Evolutionary conservation across 30 jellyfish, hydroid and myxozoan genomes (phyloP), one percentile per base, ranked within the genome.

Genomic region (Aurelia coerulea): DNA sequence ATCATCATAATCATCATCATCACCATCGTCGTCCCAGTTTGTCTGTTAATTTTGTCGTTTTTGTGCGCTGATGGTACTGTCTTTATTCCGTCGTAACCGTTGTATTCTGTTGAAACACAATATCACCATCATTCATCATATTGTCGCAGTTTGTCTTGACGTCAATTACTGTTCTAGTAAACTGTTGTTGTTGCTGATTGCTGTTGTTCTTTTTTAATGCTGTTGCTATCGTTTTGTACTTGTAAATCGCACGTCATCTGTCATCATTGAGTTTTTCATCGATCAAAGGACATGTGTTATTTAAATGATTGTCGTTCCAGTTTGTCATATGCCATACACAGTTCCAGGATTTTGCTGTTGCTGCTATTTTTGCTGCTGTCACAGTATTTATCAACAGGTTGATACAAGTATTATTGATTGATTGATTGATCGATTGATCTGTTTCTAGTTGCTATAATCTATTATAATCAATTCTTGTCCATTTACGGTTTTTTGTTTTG

Each of bases 101-200:
- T 49, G 72, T 72, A 49, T 14, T 59, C 14, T 9, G 37, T 67
- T 67, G 78, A 67, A 68, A 60, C 79, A 69, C 18, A 31, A 34
- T 62, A 19, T 37, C 80, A 69, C 35, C 80, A 69, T 69, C 80
- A 15, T 34, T 69, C 80, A 69, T 74, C 84, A 74, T 74, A 74
- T 49, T 16, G 18, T 74, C 81, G 5, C 12, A 42, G 53, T 39
- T 71, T 62, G 64, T 70, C 62, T 15, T 69, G 14, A 10, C 33
- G 31, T 18, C 17, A 11, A 32, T 64, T 62, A 18, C 17, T 80
- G 81, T 54, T 67, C 60, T 11, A 46, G 83, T 50, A 65, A 81
- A 29, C 64, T 68, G 52, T 41, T 80, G 82, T 67, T 80, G 89
- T 31, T 79, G 76, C 14, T 53, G 81, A 0, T 77, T 58, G 71